phyloP scores from a whole-genome alignment of 92 coral and sea anemone species.

The Zoanthus sansibaricus region DNA sequence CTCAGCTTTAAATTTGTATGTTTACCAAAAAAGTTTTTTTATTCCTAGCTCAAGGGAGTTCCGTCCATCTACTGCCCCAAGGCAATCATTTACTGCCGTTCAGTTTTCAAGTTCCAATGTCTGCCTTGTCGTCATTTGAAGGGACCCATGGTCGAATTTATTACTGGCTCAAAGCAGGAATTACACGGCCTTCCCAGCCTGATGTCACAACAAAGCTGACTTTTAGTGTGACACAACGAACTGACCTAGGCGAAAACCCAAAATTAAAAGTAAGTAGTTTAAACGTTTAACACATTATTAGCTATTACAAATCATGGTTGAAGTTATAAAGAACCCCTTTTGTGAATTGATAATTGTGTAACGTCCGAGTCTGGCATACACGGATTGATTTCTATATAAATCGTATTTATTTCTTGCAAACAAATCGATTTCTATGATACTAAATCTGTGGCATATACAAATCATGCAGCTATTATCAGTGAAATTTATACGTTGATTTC shows the following conservation, averaged over 20 bases:
- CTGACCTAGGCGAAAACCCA: constrained; percentile 19
- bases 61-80: constrained; percentile 2
- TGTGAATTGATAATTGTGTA: too few relatives aligned
- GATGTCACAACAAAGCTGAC: constrained; percentile 33
- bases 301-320: too few relatives aligned
- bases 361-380: too few relatives aligned
- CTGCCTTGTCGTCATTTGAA: constrained; percentile 40
- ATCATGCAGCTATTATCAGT: too few relatives aligned
- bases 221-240: constrained; percentile 19
- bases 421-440: too few relatives aligned
- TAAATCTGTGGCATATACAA: too few relatives aligned
- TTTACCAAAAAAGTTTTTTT: background rate
- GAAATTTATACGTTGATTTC: too few relatives aligned
- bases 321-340: too few relatives aligned
- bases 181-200: constrained; percentile 13
- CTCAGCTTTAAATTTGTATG: too few relatives aligned
- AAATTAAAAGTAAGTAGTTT: constrained; percentile 29
- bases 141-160: constrained; percentile 36
- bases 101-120: constrained; percentile 39
- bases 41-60: background rate
- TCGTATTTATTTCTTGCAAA: too few relatives aligned
- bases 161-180: constrained; percentile 34
- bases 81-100: constrained; percentile 44
- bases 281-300: too few relatives aligned
- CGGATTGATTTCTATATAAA: too few relatives aligned